These are phyloP conservation scores for Syrista parreyssii DNA, from an alignment of 2,888 invertebrate genomes.

Conservation along the genomic window DNA sequence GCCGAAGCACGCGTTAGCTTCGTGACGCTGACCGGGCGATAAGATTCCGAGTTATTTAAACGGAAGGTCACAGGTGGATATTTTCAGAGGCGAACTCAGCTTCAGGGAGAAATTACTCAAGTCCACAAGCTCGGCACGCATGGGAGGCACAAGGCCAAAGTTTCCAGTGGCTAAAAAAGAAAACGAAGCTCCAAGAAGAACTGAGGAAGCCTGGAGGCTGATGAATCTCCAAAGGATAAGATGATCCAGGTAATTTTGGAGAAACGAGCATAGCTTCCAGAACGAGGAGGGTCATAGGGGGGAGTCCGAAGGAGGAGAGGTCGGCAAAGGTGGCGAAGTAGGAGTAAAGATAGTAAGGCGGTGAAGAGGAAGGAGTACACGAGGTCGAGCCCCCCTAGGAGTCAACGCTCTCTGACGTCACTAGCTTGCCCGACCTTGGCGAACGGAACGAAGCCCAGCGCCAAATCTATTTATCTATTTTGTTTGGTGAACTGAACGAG, in stretches of 20 bases:
- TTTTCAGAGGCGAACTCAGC: not conserved
- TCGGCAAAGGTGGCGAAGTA: not conserved
- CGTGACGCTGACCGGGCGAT: not conserved
- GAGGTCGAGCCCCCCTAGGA: constrained; percentile 57
- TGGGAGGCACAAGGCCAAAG: not conserved
- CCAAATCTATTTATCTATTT: constrained; percentile 48
- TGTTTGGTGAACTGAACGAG: not conserved
- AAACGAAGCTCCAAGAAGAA: not conserved
- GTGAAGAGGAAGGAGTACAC: constrained; percentile 36
- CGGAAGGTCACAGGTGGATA: constrained; percentile 5
- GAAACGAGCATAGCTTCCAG: not conserved
- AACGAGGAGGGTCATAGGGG: not conserved
- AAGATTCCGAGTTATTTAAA: constrained; percentile 3
- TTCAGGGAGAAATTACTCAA: not conserved
- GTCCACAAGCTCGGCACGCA: not conserved
- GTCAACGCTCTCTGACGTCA: constrained; percentile 62
- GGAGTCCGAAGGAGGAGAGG: not conserved
- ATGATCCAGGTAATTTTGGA: not conserved
- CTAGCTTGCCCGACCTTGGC: constrained; percentile 51
- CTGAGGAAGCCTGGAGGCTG: not conserved
- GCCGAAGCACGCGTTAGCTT: not conserved
- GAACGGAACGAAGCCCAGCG: constrained; percentile 41
- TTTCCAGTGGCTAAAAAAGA: not conserved
- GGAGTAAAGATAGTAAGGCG: constrained; percentile 9
- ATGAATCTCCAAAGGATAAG: not conserved